phyloP scores from a whole-genome alignment of 1,140 invertebrate species.

The Lepidurus apus region DNA sequence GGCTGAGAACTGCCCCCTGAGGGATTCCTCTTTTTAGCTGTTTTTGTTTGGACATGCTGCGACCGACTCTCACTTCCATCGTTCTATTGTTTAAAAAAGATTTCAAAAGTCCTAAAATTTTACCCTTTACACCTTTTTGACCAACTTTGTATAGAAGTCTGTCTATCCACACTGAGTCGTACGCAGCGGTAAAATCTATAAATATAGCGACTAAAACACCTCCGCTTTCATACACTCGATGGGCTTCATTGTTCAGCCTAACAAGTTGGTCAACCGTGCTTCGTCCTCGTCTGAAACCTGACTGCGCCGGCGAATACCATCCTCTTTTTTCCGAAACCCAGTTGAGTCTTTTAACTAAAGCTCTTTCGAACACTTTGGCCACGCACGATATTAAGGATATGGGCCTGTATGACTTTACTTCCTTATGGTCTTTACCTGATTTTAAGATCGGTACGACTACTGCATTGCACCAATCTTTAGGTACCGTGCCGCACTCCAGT shows the following conservation, averaged over 20 bases:
- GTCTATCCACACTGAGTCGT: no score
- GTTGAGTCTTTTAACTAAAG: neutral
- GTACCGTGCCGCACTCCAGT: neutral
- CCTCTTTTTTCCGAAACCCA: neutral
- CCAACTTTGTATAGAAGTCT: no score
- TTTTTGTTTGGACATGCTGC: neutral
- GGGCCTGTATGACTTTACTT: neutral
- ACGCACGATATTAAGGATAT: neutral
- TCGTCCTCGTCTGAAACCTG: neutral
- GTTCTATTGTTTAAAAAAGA: neutral
- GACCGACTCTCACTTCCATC: neutral
- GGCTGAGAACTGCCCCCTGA: neutral
- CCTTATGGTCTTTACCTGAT: neutral
- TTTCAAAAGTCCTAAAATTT: no score
- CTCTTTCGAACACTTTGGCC: neutral
- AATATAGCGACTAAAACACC: no score
- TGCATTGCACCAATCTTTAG: neutral
- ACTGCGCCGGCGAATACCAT: neutral
- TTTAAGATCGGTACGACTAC: neutral
- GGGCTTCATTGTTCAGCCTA: no score
- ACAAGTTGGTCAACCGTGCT: no score
- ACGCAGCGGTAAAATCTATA: no score
- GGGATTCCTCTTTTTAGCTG: neutral
- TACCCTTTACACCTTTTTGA: no score
- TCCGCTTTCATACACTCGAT: no score